phyloP scores from a whole-genome alignment of 1,140 invertebrate genomes.

The Bombus waltoni region DNA sequence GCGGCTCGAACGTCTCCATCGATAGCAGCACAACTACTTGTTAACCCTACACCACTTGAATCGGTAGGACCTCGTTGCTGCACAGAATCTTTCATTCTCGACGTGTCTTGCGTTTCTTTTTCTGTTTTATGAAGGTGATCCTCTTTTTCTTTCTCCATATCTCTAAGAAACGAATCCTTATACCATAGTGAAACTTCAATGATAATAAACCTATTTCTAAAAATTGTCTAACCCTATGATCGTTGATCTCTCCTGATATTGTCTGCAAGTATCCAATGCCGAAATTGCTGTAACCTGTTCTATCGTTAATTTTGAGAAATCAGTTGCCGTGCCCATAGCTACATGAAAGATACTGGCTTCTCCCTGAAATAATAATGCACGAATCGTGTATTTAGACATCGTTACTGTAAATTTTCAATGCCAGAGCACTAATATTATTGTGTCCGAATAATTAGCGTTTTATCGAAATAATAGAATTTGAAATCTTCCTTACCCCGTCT shows the following conservation, averaged over 20 bases:
- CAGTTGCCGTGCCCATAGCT: constrained; percentile 82
- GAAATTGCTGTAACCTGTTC: constrained; percentile 82
- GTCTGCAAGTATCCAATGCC: constrained; percentile 79
- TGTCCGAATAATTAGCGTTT: background rate
- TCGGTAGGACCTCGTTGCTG: constrained; percentile 63
- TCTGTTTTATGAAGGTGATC: constrained; percentile 65
- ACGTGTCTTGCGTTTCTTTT: constrained; percentile 60
- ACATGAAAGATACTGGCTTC: constrained; percentile 85
- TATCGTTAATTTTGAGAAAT: constrained; percentile 80
- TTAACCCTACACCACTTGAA: constrained; percentile 59
- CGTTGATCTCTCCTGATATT: constrained; percentile 74
- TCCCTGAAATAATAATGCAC: constrained; percentile 74
- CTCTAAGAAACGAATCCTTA: background rate
- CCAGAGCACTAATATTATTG: background rate
- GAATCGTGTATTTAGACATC: constrained; percentile 3
- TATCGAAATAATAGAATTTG: constrained; percentile 84
- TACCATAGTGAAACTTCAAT: background rate
- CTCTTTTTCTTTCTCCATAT: constrained; percentile 63
- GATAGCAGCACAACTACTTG: constrained; percentile 40
- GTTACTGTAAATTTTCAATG: background rate
- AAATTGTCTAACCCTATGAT: constrained; percentile 41
- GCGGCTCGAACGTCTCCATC: constrained; percentile 90
- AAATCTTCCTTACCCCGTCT: constrained; percentile 82
- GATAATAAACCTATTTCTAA: background rate
- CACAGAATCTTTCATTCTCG: constrained; percentile 60